A percentile compares a stretch with the other conserved stretches of the same genome.
Evolutionary conservation across 2,113 vertebrate species (phyloP).

Genomic region (Vulpes ferrilata): DNA sequence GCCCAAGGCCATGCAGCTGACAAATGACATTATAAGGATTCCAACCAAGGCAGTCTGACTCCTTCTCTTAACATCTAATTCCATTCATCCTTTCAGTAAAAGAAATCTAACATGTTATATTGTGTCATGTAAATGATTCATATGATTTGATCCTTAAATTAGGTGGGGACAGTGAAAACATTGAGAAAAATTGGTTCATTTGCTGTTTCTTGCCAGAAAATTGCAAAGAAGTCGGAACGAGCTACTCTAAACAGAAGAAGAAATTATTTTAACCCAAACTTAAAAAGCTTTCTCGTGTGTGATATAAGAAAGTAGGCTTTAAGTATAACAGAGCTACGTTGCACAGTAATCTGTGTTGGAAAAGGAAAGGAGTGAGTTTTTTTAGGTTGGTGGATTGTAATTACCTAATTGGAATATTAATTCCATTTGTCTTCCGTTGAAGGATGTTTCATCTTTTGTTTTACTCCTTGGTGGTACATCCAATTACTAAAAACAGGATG

Average conservation of each 20-base stretch:
- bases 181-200: constrained; percentile 42
- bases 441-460: background rate
- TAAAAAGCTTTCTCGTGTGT: constrained; percentile 58
- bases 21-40: background rate
- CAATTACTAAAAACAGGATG: constrained; percentile 77
- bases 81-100: background rate
- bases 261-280: constrained; percentile 53
- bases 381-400: background rate
- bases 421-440: constrained; percentile 70
- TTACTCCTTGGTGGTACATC: constrained; percentile 66
- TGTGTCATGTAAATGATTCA: background rate
- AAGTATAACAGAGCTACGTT: constrained; percentile 36
- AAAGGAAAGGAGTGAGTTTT: background rate
- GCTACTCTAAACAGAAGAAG: constrained; percentile 43
- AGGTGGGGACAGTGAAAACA: background rate
- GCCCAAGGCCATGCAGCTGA: background rate
- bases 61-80: constrained; percentile 13
- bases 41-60: background rate
- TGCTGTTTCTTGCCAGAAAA: background rate
- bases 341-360: constrained; percentile 10
- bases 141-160: constrained; percentile 10
- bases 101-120: background rate
- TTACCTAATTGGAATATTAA: constrained; percentile 74
- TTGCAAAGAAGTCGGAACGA: constrained; percentile 48
- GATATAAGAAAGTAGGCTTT: constrained; percentile 51